phyloP scores from a whole-genome alignment of 2,113 vertebrate genomes.

The Hipposideros armiger region DNA sequence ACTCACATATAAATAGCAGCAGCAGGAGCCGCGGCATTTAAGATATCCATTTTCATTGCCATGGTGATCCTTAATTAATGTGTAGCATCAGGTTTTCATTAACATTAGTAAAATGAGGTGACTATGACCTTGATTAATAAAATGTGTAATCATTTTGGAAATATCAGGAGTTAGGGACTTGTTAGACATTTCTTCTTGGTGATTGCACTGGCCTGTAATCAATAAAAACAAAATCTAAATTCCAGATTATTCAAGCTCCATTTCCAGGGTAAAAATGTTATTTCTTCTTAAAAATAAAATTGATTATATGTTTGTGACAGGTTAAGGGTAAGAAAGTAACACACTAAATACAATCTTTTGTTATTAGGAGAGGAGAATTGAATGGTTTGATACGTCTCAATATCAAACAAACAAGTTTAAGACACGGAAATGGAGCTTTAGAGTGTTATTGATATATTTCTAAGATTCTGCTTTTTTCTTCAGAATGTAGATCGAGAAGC shows the following conservation, averaged over 20 bases:
- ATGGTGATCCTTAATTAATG: slow-evolving; percentile 85
- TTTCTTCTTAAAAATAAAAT: slow-evolving; percentile 69
- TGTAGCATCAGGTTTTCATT: slow-evolving; percentile 78
- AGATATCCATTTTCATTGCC: slow-evolving; percentile 66
- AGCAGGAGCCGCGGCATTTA: accelerated
- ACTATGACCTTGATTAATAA: slow-evolving; percentile 86
- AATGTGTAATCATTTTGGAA: slow-evolving; percentile 82
- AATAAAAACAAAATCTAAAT: slow-evolving; percentile 77
- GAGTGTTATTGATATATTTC: background rate
- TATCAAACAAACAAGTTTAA: background rate
- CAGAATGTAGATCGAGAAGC: background rate
- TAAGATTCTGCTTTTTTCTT: background rate
- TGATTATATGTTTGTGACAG: background rate
- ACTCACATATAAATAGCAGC: background rate
- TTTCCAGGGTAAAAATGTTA: slow-evolving; percentile 16
- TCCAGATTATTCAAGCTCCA: slow-evolving; percentile 62
- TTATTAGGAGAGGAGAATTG: background rate
- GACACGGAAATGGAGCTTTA: background rate
- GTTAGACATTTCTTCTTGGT: slow-evolving; percentile 14
- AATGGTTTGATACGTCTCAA: background rate
- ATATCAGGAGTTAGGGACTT: slow-evolving; percentile 73
- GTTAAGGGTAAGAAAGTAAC: background rate
- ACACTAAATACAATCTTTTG: slow-evolving; percentile 45
- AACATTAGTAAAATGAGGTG: slow-evolving; percentile 81
- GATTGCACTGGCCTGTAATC: slow-evolving; percentile 63